These are phyloP conservation scores for Phylloscopus whistleri DNA, from an alignment of 2,113 vertebrate genomes.

Conservation along the genomic window DNA sequence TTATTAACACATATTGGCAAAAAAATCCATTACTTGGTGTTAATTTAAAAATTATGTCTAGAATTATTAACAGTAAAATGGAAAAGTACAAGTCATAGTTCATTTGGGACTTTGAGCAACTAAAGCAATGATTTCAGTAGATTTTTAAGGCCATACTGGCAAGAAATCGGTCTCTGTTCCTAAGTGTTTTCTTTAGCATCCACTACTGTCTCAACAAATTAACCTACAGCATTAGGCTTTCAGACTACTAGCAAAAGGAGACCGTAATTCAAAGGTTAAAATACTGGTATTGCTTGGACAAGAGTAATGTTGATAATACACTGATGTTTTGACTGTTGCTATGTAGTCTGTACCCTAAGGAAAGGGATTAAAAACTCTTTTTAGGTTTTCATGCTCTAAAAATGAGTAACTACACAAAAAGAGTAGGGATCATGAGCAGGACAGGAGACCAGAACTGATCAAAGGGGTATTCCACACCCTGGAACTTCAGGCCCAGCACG, in stretches of 20 bases:
- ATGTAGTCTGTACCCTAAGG: neutral
- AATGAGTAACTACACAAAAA: neutral
- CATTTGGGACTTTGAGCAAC: neutral
- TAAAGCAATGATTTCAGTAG: neutral
- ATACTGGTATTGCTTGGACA: neutral
- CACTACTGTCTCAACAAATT: neutral
- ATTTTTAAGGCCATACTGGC: neutral
- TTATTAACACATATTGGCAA: neutral
- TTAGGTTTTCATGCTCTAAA: neutral
- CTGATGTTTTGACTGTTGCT: neutral
- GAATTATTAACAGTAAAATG: neutral
- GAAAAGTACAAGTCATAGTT: neutral
- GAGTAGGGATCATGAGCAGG: fast-evolving
- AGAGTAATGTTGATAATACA: neutral
- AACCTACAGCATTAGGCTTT: neutral
- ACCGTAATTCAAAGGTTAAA: neutral
- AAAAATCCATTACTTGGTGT: neutral
- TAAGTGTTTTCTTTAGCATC: neutral
- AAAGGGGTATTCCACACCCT: neutral
- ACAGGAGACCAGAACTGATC: neutral
- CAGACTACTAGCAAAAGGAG: neutral
- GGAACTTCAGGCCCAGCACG: fast-evolving
- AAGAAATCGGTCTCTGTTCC: neutral
- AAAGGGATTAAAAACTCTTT: neutral
- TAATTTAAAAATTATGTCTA: neutral